Conservation (phyloP, 1,140 invertebrate genomes). For the Melitaea cinxia region DNA sequence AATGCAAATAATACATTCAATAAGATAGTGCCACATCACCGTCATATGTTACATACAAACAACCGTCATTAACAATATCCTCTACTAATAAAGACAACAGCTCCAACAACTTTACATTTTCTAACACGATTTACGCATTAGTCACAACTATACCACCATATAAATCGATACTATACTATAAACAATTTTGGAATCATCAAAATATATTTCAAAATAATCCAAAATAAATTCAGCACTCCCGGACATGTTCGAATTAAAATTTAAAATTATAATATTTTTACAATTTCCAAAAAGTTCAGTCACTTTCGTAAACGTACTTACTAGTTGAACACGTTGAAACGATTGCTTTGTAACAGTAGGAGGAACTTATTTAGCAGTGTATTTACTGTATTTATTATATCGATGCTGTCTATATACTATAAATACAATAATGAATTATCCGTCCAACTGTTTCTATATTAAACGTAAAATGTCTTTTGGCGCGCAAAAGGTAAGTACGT, state of each 20-base stretch:
- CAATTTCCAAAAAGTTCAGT: conserved; percentile 36
- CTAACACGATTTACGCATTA: conserved; percentile 57
- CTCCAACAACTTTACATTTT: conserved; percentile 50
- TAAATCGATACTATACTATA: conserved; percentile 21
- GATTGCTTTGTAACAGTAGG: conserved; percentile 17
- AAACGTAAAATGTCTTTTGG: conserved; percentile 70
- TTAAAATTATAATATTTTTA: conserved; percentile 26
- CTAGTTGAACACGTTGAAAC: conserved; percentile 34
- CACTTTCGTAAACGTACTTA: conserved; percentile 36
- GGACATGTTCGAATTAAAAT: conserved; percentile 10
- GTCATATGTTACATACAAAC: conserved; percentile 57
- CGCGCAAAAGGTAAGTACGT: conserved; percentile 62
- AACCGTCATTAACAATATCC: conserved; percentile 58
- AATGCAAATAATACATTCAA: conserved; percentile 1
- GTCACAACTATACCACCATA: conserved; percentile 35
- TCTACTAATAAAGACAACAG: conserved; percentile 68
- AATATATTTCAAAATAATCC: conserved; percentile 30
- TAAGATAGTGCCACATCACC: conserved; percentile 39
- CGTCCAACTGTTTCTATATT: conserved; percentile 31
- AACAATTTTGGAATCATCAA: conserved; percentile 30
- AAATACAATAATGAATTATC: conserved; percentile 33
- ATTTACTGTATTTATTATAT: conserved; percentile 26
- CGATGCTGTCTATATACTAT: conserved; percentile 32
- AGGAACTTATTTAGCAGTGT: conserved; percentile 37
- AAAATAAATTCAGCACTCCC: conserved; percentile 18